Base-by-base conservation (phyloP, 35 echinoderm and acorn worm species). In the Patiria miniata region DNA sequence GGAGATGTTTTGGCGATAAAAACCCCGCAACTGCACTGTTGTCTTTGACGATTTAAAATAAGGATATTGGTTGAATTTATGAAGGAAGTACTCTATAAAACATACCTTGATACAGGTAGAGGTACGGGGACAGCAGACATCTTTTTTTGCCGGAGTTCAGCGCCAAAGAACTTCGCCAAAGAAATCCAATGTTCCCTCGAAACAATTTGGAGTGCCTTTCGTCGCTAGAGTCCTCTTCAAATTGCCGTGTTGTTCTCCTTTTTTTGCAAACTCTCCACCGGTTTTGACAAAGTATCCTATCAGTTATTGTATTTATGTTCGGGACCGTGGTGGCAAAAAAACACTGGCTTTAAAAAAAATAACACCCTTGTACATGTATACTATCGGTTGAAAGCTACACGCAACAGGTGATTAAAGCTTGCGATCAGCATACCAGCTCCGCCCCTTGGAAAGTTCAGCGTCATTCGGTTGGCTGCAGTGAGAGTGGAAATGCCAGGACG, bases 381-480 rank as follows among this genome's bases (percentile, higher is more conserved):
- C 65, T 73, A 73, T 73, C 65, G 26, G 65, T 73, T 23, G 26
- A 73, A 73, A 30, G 65, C 65, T 73, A 7, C 34, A 73, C 65
- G 23, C 65, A 73, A 73, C 65, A 73, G 65, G 65, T 73, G 65
- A 4, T 73, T 14, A 9, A 26, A 73, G 10, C 26, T 73, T 14
- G 34, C 8, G 65, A 22, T 73, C 29, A 26, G 65, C 65, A 73
- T 73, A 22, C 65, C 9, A 30, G 34, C 65, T 34, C 26, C 65
- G 65, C 65, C 65, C 34, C 65, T 34, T n/a, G 65, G 34, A 26
- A 30, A 73, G 65, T 73, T 73, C 15, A 26, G 26, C 65, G 65
- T 8, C 4, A 36, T 8, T 9, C 34, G 19, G 15, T 73, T 73
- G 65, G 65, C 16, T 73, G 65, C 14, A 10, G 65, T 30, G 10